Conservation (phyloP, 2,797 vertebrate species). For the Onychomys torridus region DNA sequence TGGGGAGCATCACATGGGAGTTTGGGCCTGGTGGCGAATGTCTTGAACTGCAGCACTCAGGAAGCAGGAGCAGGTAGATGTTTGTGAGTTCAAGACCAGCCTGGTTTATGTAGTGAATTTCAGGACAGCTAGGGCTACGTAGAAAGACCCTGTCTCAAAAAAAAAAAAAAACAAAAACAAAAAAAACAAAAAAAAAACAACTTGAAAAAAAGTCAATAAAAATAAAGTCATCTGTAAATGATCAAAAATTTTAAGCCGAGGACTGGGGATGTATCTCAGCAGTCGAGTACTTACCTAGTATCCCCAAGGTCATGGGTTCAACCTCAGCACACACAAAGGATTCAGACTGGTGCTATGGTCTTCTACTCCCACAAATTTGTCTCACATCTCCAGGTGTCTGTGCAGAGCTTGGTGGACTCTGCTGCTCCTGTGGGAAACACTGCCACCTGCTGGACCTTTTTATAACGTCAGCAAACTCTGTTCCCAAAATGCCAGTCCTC, state of each 20-base stretch:
- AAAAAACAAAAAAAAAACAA: no score
- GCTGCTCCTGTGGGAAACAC: conserved; percentile 3
- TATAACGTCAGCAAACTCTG: neutral
- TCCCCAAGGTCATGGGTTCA: neutral
- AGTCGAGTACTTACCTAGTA: neutral
- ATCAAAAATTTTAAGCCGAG: neutral
- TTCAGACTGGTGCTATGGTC: neutral
- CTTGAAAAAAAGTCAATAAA: neutral
- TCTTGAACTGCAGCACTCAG: neutral
- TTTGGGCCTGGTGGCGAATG: neutral
- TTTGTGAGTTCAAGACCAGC: neutral
- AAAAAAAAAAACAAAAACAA: neutral
- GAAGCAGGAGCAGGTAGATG: neutral
- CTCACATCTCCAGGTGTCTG: no score
- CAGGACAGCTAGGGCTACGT: neutral
- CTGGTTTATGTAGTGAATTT: neutral
- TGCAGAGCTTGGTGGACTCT: neutral
- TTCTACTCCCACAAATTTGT: neutral
- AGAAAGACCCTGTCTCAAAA: neutral
- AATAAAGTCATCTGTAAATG: neutral
- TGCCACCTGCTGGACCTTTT: conserved; percentile 70
- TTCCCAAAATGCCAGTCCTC: neutral
- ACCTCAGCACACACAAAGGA: neutral
- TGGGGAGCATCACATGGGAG: neutral
- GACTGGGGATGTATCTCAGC: neutral